Evolutionary conservation across 2,797 vertebrate genomes (phyloP), one percentile per base, ranked within the genome.

Genomic region (Graptemys geographica): DNA sequence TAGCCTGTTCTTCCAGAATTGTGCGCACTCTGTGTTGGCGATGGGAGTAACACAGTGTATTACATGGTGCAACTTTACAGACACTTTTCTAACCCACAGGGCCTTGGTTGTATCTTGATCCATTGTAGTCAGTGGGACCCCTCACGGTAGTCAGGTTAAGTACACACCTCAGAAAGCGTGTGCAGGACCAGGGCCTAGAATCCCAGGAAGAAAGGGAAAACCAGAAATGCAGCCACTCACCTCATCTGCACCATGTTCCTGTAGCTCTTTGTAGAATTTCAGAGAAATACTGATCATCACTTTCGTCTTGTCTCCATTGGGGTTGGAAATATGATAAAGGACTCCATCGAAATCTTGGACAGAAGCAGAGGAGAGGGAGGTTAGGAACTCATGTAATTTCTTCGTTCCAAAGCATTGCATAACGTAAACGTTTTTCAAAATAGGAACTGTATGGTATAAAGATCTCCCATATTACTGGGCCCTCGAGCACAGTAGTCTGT

Each of bases 191-290:
- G 78, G 37, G 33, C 21, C 57, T 65, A 5, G 13, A 5, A 78
- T 33, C 25, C n/a, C 72, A 18, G 21, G 78, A 93, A 37, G 92
- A 27, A 37, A 49, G 28, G 15, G 62, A n/a, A 69, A 85, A 85
- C 37, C 31, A 31, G 13, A 16, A 31, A 11, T 37, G 9, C 21
- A 27, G 33, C 88, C 62, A 94, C 98, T 94, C 96, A 99, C 99
- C 99, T 99, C 99, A 1, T 99, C 99, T 53, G 99, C 99, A 16
- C 99, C 99, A 0, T 99, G 99, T 95, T 99, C 99, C 98, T 99
- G 99, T 92, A 99, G 99, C 97, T 99, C 99, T 97, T 99, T 99
- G 98, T 99, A 99, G 98, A 99, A 99, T 98, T 99, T 99, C 96
- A 99, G 98, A 94, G 99, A 99, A 98, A 99, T 99, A 98, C 99